phyloP scores from a whole-genome alignment of 2,888 invertebrate genomes.

The Drosophila fungiperda region DNA sequence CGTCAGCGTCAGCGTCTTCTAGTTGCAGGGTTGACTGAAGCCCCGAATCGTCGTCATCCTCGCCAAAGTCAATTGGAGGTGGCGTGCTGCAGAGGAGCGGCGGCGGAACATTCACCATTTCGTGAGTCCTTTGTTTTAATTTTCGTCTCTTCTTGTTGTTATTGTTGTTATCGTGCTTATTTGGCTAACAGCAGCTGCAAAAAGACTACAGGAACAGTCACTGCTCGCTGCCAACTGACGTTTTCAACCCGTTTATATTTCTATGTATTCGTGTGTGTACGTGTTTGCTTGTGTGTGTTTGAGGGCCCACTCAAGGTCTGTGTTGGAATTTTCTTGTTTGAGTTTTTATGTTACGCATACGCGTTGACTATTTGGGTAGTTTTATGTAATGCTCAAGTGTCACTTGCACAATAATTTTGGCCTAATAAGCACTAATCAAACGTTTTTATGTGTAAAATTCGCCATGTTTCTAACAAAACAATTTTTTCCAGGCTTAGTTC shows the following conservation, averaged over 20 bases:
- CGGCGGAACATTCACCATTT: conserved; percentile 86
- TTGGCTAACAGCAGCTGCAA: conserved; percentile 62
- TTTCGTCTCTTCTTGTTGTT: conserved; percentile 19
- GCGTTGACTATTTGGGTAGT: conserved; percentile 17
- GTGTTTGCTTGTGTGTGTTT: conserved; percentile 28
- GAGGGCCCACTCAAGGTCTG: conserved; percentile 74
- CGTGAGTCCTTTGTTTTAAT: conserved; percentile 68
- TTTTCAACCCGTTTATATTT: conserved; percentile 61
- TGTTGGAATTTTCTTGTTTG: conserved; percentile 69
- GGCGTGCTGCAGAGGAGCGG: conserved; percentile 87
- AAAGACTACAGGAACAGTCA: conserved; percentile 49
- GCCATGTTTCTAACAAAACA: conserved; percentile 72
- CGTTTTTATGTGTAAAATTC: conserved; percentile 46
- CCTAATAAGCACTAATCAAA: conserved; percentile 24
- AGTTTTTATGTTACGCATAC: conserved; percentile 22
- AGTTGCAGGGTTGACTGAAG: conserved; percentile 73
- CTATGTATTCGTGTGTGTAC: conserved; percentile 41
- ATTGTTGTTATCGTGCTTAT: conserved; percentile 46
- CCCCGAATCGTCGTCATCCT: conserved; percentile 85
- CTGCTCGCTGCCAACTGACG: conserved; percentile 45
- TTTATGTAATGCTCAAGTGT: conserved; percentile 1
- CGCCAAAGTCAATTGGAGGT: conserved; percentile 86
- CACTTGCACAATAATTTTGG: conserved; percentile 30
- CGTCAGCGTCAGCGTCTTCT: conserved; percentile 84
- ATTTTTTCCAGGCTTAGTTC: conserved; percentile 62